Evolutionary conservation across 2,888 invertebrate genomes (phyloP), one percentile per base, ranked within the genome.

Genomic region (Melieria crassipennis): DNA sequence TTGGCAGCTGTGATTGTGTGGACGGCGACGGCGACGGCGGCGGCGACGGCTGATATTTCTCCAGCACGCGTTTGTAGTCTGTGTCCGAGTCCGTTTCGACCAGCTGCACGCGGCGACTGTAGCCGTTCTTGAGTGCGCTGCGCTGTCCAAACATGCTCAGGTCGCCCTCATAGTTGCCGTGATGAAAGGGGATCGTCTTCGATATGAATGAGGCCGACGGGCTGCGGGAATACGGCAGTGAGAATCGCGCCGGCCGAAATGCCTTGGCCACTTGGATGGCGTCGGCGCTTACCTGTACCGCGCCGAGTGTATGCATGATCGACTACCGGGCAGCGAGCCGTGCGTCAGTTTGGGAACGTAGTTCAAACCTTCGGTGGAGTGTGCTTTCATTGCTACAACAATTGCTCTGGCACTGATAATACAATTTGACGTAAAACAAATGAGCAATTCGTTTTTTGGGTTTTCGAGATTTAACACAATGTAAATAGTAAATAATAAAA

Each of bases 1-100:
- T 30, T 4, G 64, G n/a, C 30, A 65, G 13, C 48, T 70, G 69
- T 43, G 69, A 61, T n/a, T 52, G 48, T 7, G 10, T 65, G 43
- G 55, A 16, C n/a, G 11, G 64, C 45, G 50, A 11, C 30, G n/a
- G 42, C 30, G 45, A 56, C 3, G 47, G 60, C 48, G 67, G 69
- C 42, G 69, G 61, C 11, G 56, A 13, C 7, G 6, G 42, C 52
- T 65, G 63, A n/a, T 71, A 65, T 3, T 45, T 43, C 11, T 70
- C 64, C 16, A 69, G 45, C 5, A 78, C 74, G 11, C 69, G 71
- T 30, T 65, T 52, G 3, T 69, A 71, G 10, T 83, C 83, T 2
- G 72, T 72, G n/a, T 84, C 83, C 4, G 82, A 82, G 42, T 82
- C 83, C 3, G 80, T 78, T 4, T 83, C 84, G n/a, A 56, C 58